These are phyloP conservation scores for Arctopsyche grandis DNA, from an alignment of 1,140 invertebrate genomes.

Conservation along the genomic window DNA sequence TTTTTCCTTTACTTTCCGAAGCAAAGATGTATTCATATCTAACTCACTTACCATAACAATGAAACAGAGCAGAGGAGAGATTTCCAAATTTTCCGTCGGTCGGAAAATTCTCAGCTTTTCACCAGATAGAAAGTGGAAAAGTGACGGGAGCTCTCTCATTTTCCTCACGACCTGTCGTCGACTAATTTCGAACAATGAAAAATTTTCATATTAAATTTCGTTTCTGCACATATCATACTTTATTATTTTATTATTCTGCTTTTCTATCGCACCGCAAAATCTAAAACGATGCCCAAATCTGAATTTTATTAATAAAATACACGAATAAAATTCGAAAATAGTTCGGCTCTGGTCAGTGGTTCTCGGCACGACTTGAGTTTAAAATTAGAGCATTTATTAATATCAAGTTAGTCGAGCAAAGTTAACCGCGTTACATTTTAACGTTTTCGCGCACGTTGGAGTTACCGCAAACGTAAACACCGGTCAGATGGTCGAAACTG, in stretches of 20 bases:
- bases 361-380: background rate
- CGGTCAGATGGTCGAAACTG: background rate
- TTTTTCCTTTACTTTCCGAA: background rate
- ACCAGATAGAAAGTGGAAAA: background rate
- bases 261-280: background rate
- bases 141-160: background rate
- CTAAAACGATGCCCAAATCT: background rate
- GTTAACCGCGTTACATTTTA: background rate
- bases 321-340: background rate
- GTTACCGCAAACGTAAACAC: too few species aligned
- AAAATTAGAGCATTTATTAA: slow-evolving; percentile 22
- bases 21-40: slow-evolving; percentile 23
- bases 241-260: background rate
- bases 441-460: background rate
- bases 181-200: slow-evolving; percentile 29
- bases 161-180: background rate
- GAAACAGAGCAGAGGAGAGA: slow-evolving; percentile 24
- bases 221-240: background rate
- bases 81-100: slow-evolving; percentile 14
- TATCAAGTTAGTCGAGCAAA: background rate
- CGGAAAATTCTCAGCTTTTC: background rate
- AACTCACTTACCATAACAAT: slow-evolving; percentile 30
- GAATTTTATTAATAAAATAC: background rate
- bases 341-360: background rate
- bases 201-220: background rate